Base-by-base conservation (phyloP, 2,888 invertebrate species). In the Saturnia pavonia region DNA sequence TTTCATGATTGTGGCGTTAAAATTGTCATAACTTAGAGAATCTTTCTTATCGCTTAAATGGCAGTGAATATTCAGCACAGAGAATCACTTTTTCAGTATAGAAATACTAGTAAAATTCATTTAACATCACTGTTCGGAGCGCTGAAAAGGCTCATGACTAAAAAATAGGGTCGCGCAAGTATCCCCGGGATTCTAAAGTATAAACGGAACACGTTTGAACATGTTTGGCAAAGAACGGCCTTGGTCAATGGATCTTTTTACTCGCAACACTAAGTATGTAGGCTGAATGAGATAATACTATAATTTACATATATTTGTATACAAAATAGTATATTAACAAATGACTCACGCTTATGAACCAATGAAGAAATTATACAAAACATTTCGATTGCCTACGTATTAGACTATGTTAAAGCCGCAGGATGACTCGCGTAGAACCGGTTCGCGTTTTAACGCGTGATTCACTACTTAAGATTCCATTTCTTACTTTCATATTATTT, bases 161-260 rank as follows among this genome's bases (percentile, higher is more conserved):
- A 14, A 60, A 22, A 27, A 60, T 27, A 3, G 57, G 54, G 57
- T 27, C 14, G 16, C 27, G 6, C 25, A 60, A 60, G 25, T 14
- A 14, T 27, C 14, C 57, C 57, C 4, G 57, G 57, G 27, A 60
- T 60, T 60, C 14, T 12, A 25, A 60, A 27, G 57, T 60, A 60
- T 60, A 27, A 1, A 6, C 27, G 57, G 57, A 60, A 25, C 84
- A 79, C 71, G 87, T 85, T 80, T 69, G 73, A 78, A 85, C 84
- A 79, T 76, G 84, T 83, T 72, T 34, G 68, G 67, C 25, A 66
- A 67, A 72, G 74, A 72, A 70, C 72, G 73, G 77, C 80, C 80
- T 81, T 82, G 77, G 70, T 74, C 67, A 72, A 75, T 57, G 68
- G 71, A 71, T 65, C 48, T 70, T 19, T 73, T 19, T 73, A 78